Evolutionary conservation across 92 coral and sea anemone species (phyloP), one percentile per base, ranked within the genome.

Genomic region (Galaxea fascicularis): DNA sequence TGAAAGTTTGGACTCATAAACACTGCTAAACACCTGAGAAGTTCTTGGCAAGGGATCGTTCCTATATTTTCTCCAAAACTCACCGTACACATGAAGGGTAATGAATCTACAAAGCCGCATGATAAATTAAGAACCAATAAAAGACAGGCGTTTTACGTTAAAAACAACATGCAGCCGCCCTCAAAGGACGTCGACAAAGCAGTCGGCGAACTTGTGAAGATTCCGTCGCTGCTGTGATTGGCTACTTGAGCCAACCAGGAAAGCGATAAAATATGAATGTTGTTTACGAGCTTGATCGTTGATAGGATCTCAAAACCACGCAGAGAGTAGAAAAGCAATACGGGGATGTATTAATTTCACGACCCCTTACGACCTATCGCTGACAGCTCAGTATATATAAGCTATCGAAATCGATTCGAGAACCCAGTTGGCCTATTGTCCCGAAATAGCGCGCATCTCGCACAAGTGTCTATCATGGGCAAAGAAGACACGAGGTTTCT

Each of bases 311-410:
- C 21, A 54, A 65, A 69, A 35, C 31, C 85, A 44, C 62, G 79
- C 86, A 58, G 71, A 71, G 79, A 71, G 25, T 25, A 17, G 69
- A 6, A 35, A 35, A 35, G 41, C 41, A 35, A 35, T 35, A 35
- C 6, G 41, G 41, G 41, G 83, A 18, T 57, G 73, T 64, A 78
- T 78, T 78, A 10, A 65, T 79, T 79, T 49, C 84, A 66, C 75
- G 84, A 79, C 84, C 84, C 25, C 75, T 29, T 8, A 20, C 75
- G 75, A 79, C 75, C 74, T 44, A 35, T 8, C 62, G 75, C 51
- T 79, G 84, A 79, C 84, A 79, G 75, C 52, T 79, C 30, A 35
- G 60, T 65, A 65, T 79, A 79, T 65, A 79, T n/a, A 65, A 24
- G 18, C 65, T 51, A 14, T 14, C 76, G 51, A 52, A 65, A 51